phyloP scores from a whole-genome alignment of 2,797 vertebrate species.

The Mallotus villosus region DNA sequence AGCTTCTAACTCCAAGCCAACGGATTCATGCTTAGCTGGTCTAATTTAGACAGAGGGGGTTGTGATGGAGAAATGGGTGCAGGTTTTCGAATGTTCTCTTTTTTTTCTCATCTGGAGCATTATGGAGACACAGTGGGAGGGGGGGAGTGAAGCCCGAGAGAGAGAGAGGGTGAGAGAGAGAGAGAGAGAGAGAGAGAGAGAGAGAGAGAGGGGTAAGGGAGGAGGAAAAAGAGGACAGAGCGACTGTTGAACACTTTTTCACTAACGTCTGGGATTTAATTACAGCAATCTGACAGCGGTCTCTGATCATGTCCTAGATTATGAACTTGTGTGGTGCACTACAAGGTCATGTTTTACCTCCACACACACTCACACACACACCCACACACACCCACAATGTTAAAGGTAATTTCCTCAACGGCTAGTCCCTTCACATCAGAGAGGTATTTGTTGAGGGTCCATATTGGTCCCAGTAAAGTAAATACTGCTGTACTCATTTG shows the following conservation, averaged over 20 bases:
- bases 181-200: not conserved
- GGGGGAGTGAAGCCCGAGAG: not conserved
- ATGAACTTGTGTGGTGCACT: slow-evolving; percentile 38
- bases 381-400: not conserved
- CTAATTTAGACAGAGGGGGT: not conserved
- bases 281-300: slow-evolving; percentile 31
- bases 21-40: not conserved
- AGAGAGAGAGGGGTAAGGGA: not conserved
- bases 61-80: too few relatives aligned
- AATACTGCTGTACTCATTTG: slow-evolving; percentile 21
- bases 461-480: slow-evolving; percentile 17
- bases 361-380: not conserved
- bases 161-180: too few relatives aligned
- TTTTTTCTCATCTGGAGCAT: too few relatives aligned
- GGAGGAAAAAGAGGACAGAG: not conserved
- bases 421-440: not conserved
- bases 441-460: not conserved
- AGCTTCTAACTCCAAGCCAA: not conserved
- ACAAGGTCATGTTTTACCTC: slow-evolving; percentile 42
- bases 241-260: slow-evolving; percentile 14
- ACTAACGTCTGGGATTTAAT: slow-evolving; percentile 38
- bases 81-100: too few relatives aligned
- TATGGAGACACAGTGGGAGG: too few relatives aligned
- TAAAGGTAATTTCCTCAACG: not conserved
- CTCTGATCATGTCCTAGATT: slow-evolving; percentile 24